Percentiles rank a stretch among this genome's conserved stretches.
These are phyloP conservation scores for Nymphalis polychloros DNA, from an alignment of 2,888 invertebrate genomes.

Conservation along the genomic window DNA sequence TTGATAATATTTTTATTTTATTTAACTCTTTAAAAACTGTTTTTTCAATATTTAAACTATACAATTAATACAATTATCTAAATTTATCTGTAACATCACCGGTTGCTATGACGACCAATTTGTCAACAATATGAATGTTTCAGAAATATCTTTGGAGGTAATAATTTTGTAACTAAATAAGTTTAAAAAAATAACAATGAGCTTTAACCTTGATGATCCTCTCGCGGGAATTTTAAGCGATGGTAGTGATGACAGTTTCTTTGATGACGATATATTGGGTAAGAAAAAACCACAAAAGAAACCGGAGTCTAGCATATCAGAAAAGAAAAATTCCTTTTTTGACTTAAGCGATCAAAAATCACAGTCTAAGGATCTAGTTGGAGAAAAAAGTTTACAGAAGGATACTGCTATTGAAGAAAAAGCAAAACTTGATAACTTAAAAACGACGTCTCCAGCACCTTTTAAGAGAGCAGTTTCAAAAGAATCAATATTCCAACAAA, in stretches of 20 bases:
- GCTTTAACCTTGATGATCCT: slow-evolving; percentile 83
- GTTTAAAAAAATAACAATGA: slow-evolving; percentile 58
- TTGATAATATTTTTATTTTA: background rate
- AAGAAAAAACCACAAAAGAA: slow-evolving; percentile 69
- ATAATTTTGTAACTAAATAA: background rate
- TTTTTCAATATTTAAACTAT: background rate
- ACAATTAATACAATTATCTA: too few relatives aligned
- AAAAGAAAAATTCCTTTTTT: slow-evolving; percentile 69
- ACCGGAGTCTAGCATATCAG: slow-evolving; percentile 54
- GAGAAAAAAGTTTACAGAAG: slow-evolving; percentile 48
- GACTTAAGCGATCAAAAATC: slow-evolving; percentile 57
- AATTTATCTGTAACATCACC: background rate
- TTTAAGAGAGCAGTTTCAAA: slow-evolving; percentile 56
- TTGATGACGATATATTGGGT: slow-evolving; percentile 82
- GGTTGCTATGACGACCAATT: slow-evolving; percentile 65
- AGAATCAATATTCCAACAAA: slow-evolving; percentile 54
- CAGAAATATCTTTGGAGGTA: too few relatives aligned
- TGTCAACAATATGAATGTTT: slow-evolving; percentile 49
- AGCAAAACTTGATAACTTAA: slow-evolving; percentile 47
- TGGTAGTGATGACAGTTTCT: slow-evolving; percentile 87
- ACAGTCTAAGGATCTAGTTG: slow-evolving; percentile 47
- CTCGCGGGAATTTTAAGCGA: slow-evolving; percentile 85
- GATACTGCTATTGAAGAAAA: slow-evolving; percentile 51
- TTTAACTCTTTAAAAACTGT: background rate
- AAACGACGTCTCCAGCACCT: slow-evolving; percentile 50